phyloP scores from a whole-genome alignment of 2,888 invertebrate genomes.

The Eurytoma californica region DNA sequence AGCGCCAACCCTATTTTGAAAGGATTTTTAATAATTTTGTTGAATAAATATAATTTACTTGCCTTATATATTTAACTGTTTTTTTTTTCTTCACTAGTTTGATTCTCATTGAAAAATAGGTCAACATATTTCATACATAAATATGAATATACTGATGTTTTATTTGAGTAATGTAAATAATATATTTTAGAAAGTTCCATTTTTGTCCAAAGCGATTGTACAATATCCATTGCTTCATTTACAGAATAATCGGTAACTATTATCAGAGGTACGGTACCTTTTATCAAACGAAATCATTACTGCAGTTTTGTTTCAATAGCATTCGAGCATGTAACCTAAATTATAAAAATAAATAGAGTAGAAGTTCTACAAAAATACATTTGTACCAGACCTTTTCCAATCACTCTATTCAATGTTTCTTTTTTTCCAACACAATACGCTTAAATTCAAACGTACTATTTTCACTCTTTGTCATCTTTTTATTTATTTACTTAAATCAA shows the following conservation, averaged over 20 bases:
- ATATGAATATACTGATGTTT: not conserved
- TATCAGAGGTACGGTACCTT: slow-evolving; percentile 29
- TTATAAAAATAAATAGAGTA: slow-evolving; percentile 38
- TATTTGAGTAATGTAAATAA: not conserved
- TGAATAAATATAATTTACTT: too few species aligned
- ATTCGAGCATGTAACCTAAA: slow-evolving; percentile 34
- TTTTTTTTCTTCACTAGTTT: too few species aligned
- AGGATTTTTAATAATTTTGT: too few species aligned
- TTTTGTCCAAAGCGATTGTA: slow-evolving; percentile 5
- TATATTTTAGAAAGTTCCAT: not conserved
- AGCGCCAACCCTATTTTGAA: too few species aligned
- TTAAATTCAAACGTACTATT: too few species aligned
- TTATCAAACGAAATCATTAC: slow-evolving; percentile 34
- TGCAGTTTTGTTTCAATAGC: slow-evolving; percentile 27
- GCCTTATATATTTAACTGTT: too few species aligned
- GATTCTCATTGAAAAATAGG: too few species aligned
- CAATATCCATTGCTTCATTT: slow-evolving; percentile 38
- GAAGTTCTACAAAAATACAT: slow-evolving; percentile 23
- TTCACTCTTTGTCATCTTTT: too few species aligned
- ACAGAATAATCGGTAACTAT: slow-evolving; percentile 36
- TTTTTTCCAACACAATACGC: not conserved
- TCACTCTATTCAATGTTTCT: not conserved
- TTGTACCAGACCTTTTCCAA: not conserved
- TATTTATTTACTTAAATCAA: too few species aligned
- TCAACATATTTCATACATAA: too few species aligned